Evolutionary conservation across 2,888 invertebrate genomes (phyloP).

Genomic region (Camponotus fellah): DNA sequence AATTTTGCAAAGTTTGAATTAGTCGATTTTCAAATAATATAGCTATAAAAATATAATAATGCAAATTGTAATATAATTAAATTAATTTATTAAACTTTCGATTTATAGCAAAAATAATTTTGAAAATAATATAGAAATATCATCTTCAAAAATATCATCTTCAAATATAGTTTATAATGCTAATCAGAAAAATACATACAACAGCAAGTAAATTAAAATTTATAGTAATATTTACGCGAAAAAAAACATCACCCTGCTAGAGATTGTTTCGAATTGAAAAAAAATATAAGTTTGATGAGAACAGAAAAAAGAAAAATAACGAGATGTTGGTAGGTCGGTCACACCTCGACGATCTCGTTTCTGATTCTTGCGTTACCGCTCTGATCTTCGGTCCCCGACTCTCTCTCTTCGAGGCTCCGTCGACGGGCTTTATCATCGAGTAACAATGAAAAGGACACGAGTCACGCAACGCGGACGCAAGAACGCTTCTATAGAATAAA

Average conservation of each 20-base stretch:
- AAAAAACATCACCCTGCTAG: neutral
- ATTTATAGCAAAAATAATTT: neutral
- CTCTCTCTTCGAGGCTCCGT: slow-evolving; percentile 85
- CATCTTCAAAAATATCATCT: neutral
- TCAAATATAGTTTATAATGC: neutral
- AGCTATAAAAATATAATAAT: slow-evolving; percentile 1
- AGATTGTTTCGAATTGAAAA: neutral
- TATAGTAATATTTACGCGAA: neutral
- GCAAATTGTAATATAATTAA: too few relatives aligned
- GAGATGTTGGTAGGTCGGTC: slow-evolving; percentile 37
- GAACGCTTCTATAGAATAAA: slow-evolving; percentile 70
- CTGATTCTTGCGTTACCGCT: slow-evolving; percentile 84
- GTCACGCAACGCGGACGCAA: slow-evolving; percentile 75
- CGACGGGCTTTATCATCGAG: slow-evolving; percentile 71
- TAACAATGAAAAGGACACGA: slow-evolving; percentile 72
- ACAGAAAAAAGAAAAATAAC: slow-evolving; percentile 1
- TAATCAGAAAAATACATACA: neutral
- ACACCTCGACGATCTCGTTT: slow-evolving; percentile 57
- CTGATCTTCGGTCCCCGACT: slow-evolving; percentile 85
- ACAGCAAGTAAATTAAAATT: neutral
- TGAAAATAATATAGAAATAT: neutral
- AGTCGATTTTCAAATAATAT: neutral
- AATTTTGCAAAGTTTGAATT: neutral
- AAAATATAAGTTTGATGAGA: neutral
- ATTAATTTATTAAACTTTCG: neutral